Conservation (phyloP, 2,113 vertebrate genomes). For the Muscicapa adusta region DNA sequence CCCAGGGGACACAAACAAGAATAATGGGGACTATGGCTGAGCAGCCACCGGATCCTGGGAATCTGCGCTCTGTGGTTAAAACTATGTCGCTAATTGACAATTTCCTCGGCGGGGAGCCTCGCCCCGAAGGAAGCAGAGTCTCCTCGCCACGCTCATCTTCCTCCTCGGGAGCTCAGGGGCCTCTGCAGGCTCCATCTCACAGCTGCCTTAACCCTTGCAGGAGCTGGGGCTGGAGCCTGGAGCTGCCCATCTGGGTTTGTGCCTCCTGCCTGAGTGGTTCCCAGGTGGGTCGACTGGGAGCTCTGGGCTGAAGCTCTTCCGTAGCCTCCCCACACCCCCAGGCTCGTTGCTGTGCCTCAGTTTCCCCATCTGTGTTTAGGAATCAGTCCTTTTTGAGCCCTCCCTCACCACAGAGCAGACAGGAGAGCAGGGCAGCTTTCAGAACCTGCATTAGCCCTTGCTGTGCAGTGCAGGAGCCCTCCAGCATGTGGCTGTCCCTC, state of each 20-base stretch:
- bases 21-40: neutral
- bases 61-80: neutral
- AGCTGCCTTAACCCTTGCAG: conserved; percentile 37
- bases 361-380: neutral
- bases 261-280: fast-evolving
- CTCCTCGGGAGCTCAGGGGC: neutral
- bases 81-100: conserved; percentile 1
- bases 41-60: conserved; percentile 26
- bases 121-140: neutral
- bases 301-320: neutral
- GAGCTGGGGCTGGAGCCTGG: neutral
- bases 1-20: neutral
- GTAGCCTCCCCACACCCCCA: fast-evolving
- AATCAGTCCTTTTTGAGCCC: fast-evolving
- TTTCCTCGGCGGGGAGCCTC: conserved; percentile 11
- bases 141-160: neutral
- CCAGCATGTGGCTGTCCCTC: fast-evolving
- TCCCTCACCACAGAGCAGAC: neutral
- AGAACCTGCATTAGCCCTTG: fast-evolving
- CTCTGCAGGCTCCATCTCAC: neutral
- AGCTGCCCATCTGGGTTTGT: fast-evolving
- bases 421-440: neutral
- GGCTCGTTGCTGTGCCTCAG: neutral
- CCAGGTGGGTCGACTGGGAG: fast-evolving
- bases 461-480: neutral